Evolutionary conservation across 2,797 vertebrate genomes (phyloP).

Genomic region (Ciconia nigra): DNA sequence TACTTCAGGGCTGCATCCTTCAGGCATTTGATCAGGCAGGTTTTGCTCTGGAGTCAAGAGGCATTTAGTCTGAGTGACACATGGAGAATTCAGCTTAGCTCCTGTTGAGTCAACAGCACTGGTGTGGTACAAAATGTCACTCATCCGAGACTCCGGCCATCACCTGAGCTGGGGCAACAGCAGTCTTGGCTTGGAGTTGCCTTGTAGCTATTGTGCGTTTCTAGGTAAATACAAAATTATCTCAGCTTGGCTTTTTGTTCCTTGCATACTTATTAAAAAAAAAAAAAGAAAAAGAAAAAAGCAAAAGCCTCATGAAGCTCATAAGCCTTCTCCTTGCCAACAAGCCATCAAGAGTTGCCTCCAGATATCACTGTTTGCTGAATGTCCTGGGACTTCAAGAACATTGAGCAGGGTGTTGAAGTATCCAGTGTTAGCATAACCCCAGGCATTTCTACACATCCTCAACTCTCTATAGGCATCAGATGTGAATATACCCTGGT

Average conservation of each 20-base stretch:
- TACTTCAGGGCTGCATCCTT: not conserved
- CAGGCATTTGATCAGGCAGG: not conserved
- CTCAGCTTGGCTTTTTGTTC: not conserved
- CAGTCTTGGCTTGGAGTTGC: not conserved
- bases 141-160: not conserved
- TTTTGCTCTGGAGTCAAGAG: not conserved
- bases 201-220: not conserved
- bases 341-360: not conserved
- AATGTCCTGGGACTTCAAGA: not conserved
- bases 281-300: not conserved
- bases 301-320: not conserved
- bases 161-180: not conserved
- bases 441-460: not conserved
- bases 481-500: not conserved
- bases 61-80: not conserved
- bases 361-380: not conserved
- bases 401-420: not conserved
- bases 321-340: not conserved
- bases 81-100: not conserved
- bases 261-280: not conserved
- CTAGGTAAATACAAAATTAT: not conserved
- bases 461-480: not conserved
- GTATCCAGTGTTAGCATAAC: not conserved
- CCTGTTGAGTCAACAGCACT: not conserved
- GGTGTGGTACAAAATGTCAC: not conserved